Evolutionary conservation across 2,797 vertebrate genomes (phyloP).

Genomic region (Scyliorhinus canicula): DNA sequence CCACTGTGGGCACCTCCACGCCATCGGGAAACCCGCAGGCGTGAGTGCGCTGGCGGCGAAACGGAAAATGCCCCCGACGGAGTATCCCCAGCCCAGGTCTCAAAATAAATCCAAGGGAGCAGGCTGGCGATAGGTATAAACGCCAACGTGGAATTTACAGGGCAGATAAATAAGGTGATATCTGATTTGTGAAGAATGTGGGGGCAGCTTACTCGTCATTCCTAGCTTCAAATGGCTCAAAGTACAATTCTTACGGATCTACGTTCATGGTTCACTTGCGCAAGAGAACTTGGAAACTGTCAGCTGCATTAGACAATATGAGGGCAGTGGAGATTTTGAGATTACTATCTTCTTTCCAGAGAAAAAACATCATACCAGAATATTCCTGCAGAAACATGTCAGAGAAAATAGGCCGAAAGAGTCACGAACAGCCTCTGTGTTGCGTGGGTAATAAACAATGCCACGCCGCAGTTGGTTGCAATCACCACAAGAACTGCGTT

Average conservation of each 20-base stretch:
- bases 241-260: neutral
- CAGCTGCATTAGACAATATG: neutral
- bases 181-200: neutral
- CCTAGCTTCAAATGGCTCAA: neutral
- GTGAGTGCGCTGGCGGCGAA: too few relatives aligned
- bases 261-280: neutral
- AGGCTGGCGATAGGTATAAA: neutral
- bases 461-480: neutral
- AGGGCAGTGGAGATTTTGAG: neutral
- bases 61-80: too few relatives aligned
- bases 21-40: too few relatives aligned
- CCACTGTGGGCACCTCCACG: too few relatives aligned
- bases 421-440: neutral
- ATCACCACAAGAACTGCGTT: neutral
- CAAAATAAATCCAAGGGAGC: neutral
- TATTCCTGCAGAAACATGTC: neutral
- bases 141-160: neutral
- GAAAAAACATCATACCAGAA: neutral
- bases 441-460: neutral
- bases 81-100: too few relatives aligned
- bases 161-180: neutral
- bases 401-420: neutral
- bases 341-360: neutral
- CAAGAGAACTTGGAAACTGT: neutral
- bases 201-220: neutral